These are phyloP conservation scores for Semaprochilodus insignis DNA, from an alignment of 2,797 vertebrate genomes.

Conservation along the genomic window DNA sequence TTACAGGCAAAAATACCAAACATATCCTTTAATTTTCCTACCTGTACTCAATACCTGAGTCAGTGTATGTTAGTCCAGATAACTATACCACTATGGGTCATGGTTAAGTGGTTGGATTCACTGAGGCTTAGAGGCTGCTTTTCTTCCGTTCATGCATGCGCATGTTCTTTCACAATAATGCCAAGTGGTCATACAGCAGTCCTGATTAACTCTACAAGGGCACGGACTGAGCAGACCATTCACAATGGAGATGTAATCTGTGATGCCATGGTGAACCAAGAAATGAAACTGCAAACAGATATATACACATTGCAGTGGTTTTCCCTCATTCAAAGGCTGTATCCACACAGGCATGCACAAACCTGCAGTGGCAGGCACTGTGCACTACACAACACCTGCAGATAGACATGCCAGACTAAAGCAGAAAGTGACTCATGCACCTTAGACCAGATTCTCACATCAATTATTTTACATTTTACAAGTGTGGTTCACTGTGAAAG, in stretches of 20 bases:
- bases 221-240: not conserved
- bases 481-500: not conserved
- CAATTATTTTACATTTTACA: not conserved
- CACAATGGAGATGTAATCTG: not conserved
- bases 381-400: conserved; percentile 28
- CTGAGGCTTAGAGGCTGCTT: not conserved
- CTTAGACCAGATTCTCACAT: not conserved
- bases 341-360: conserved; percentile 15
- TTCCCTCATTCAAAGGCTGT: not conserved
- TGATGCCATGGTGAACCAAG: not conserved
- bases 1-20: not conserved
- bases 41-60: not conserved
- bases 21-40: not conserved
- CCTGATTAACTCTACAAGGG: not conserved
- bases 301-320: not conserved
- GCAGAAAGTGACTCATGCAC: not conserved
- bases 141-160: not conserved
- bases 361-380: conserved; percentile 23
- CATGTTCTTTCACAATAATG: not conserved
- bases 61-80: not conserved
- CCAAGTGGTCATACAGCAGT: not conserved
- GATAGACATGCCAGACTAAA: not conserved
- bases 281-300: conserved; percentile 26
- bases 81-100: not conserved
- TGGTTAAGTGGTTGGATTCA: not conserved